Conservation (phyloP, 2,888 invertebrate genomes). For the Acronicta leporina region DNA sequence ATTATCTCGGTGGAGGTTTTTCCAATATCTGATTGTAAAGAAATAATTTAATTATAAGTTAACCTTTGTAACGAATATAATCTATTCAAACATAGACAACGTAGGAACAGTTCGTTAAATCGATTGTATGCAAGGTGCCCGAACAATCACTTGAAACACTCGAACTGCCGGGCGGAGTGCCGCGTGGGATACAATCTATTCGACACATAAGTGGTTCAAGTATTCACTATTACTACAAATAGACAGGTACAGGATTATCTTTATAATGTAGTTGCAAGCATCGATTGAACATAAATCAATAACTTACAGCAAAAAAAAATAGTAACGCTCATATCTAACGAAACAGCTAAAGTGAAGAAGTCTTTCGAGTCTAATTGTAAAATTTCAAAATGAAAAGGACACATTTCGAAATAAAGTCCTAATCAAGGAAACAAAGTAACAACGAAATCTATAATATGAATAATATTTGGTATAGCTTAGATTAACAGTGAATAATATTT, state of each 20-base stretch:
- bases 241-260: constrained; percentile 14
- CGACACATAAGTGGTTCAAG: constrained; percentile 57
- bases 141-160: constrained; percentile 56
- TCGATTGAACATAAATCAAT: neutral
- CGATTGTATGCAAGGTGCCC: constrained; percentile 47
- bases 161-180: constrained; percentile 45
- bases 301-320: too few species aligned
- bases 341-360: too few species aligned
- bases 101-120: constrained; percentile 41
- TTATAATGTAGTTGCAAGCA: neutral
- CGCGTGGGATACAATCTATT: constrained; percentile 60
- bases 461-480: too few species aligned
- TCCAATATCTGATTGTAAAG: too few species aligned
- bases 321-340: too few species aligned
- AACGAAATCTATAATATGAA: too few species aligned
- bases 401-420: too few species aligned
- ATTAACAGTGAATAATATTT: too few species aligned
- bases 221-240: constrained; percentile 28
- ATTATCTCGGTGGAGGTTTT: too few species aligned
- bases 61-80: constrained; percentile 20
- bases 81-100: constrained; percentile 7
- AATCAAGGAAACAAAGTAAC: too few species aligned
- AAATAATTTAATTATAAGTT: neutral
- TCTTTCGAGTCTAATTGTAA: too few species aligned
- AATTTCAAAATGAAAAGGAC: too few species aligned